Evolutionary conservation across 2,888 invertebrate species (phyloP), one percentile per base, ranked within the genome.

Genomic region (Ochropacha duplaris): DNA sequence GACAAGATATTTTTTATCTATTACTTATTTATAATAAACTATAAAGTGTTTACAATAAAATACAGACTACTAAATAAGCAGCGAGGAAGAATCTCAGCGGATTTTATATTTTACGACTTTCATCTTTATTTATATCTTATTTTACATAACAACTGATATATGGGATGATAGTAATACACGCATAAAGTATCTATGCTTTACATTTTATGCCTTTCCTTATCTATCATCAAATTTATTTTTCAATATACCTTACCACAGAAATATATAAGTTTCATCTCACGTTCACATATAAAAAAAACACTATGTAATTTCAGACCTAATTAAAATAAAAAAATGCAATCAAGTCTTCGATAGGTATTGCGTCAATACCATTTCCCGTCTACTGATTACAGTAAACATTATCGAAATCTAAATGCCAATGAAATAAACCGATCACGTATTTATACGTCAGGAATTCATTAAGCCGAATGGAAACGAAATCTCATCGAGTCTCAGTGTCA

Each of bases 371-470:
- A 44, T 44, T 44, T 44, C 9, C 44, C 44, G 5, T n/a, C 9
- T n/a, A 19, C 19, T 19, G 44, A 44, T 9, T n/a, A 44, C 19
- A 19, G 9, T n/a, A 9, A 44, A 44, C 9, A 44, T 44, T 19
- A 44, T n/a, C 50, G 22, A 50, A 50, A 24, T 50, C 12, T 26
- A n/a, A 22, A 22, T 50, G 28, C 58, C 61, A 72, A 76, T 74
- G 74, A 71, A 71, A 76, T 72, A 68, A 71, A 68, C 75, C 63
- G 68, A 73, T 78, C 74, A 67, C 71, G 74, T 78, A 77, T 78
- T 74, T 74, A 74, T 79, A 73, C 71, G 69, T 64, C 56, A 58
- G 68, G 75, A 84, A 83, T 87, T 87, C 83, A 88, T 88, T 88
- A 84, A 76, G 74, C 66, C 61, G 72, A 77, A 76, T 74, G 72